Conservation (phyloP, 1,140 invertebrate genomes). For the Cotesia glomerata region DNA sequence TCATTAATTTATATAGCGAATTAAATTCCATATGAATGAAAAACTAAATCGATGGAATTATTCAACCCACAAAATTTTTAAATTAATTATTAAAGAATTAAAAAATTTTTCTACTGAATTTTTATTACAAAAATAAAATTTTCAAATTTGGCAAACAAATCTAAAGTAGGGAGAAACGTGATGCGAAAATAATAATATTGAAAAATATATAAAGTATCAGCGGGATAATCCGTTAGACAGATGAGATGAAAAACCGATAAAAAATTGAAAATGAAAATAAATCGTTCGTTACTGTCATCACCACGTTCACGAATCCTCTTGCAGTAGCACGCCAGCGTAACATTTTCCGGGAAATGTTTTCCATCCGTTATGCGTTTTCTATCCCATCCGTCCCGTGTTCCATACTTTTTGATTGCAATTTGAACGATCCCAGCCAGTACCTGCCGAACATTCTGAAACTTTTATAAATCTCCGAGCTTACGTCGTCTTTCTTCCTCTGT, state of each 20-base stretch:
- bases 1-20: too few species aligned
- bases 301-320: not conserved
- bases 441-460: not conserved
- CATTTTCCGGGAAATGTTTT: not conserved
- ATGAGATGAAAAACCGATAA: not conserved
- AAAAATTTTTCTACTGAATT: too few species aligned
- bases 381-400: not conserved
- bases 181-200: too few species aligned
- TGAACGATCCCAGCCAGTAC: not conserved
- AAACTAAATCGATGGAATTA: too few species aligned
- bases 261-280: not conserved
- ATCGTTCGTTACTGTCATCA: constrained; percentile 14
- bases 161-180: too few species aligned
- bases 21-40: too few species aligned
- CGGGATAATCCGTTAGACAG: not conserved
- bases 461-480: not conserved
- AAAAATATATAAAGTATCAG: not conserved
- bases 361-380: not conserved
- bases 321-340: not conserved
- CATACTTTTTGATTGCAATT: constrained; percentile 18
- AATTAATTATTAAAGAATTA: too few species aligned
- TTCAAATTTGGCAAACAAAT: too few species aligned
- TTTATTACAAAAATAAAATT: too few species aligned
- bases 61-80: too few species aligned
- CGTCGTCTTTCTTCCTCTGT: not conserved